A percentile compares a stretch with the other conserved stretches of the same genome.
phyloP scores from a whole-genome alignment of 2,113 vertebrate species.

The Nycticorax nycticorax region DNA sequence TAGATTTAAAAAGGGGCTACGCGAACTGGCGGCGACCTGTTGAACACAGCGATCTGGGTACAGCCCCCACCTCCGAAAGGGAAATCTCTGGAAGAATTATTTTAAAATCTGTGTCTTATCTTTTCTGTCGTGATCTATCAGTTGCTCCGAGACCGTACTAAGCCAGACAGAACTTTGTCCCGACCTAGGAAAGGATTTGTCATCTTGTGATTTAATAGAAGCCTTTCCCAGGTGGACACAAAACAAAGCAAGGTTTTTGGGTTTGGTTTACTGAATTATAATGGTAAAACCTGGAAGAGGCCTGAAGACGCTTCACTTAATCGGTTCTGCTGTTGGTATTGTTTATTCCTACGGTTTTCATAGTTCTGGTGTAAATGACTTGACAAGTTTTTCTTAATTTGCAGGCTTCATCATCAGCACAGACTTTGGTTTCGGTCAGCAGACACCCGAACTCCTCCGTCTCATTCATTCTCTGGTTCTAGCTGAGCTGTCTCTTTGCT shows the following conservation, averaged over 20 bases:
- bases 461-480: not conserved
- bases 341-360: not conserved
- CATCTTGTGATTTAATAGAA: not conserved
- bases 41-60: rapidly evolving
- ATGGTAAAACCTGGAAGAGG: not conserved
- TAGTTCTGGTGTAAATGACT: not conserved
- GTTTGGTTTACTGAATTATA: not conserved
- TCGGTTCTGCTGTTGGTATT: not conserved
- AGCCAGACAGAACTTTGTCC: not conserved
- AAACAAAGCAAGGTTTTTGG: too few species aligned
- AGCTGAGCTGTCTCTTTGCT: not conserved
- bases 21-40: rapidly evolving
- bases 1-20: not conserved
- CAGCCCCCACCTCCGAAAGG: not conserved
- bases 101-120: not conserved
- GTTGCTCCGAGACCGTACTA: rapidly evolving
- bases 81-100: not conserved
- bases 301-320: not conserved
- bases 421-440: not conserved
- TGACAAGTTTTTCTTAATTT: not conserved
- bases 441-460: not conserved
- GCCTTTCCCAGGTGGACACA: not conserved
- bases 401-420: rapidly evolving
- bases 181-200: not conserved
- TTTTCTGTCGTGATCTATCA: rapidly evolving